phyloP scores from a whole-genome alignment of 2,888 invertebrate genomes.

The Rhagonycha lutea region DNA sequence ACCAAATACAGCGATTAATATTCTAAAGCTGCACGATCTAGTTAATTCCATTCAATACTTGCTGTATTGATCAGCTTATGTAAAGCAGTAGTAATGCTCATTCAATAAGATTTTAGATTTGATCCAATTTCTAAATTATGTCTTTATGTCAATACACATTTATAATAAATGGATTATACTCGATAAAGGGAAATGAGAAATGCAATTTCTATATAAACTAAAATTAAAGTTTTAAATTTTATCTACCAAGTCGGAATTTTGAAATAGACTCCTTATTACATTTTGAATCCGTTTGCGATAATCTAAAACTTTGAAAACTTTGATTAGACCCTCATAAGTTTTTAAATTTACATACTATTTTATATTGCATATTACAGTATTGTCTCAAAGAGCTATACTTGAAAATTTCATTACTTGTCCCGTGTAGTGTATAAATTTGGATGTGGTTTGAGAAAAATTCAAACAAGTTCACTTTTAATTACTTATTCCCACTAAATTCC shows the following conservation, averaged over 20 bases:
- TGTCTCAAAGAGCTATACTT: neutral
- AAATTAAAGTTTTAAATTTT: neutral
- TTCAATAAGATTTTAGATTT: conserved; percentile 15
- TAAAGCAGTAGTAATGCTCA: conserved; percentile 15
- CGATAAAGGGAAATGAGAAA: neutral
- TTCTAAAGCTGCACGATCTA: conserved; percentile 18
- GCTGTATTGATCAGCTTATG: conserved; percentile 25
- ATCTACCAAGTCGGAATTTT: neutral
- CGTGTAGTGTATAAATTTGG: neutral
- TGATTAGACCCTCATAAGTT: neutral
- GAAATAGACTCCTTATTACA: neutral
- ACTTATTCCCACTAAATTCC: neutral
- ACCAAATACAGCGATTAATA: conserved; percentile 27
- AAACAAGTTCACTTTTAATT: neutral
- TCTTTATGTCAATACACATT: neutral
- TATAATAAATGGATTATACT: conserved; percentile 1
- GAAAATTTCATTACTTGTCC: neutral
- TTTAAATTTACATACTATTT: neutral
- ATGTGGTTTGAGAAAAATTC: neutral
- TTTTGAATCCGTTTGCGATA: neutral
- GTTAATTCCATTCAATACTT: conserved; percentile 29
- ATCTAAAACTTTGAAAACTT: neutral
- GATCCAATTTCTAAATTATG: conserved; percentile 13
- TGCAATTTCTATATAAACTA: neutral
- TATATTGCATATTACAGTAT: neutral